Evolutionary conservation across 64 coral and sea anemone genomes (phyloP).

Genomic region (Orbicella faveolata): DNA sequence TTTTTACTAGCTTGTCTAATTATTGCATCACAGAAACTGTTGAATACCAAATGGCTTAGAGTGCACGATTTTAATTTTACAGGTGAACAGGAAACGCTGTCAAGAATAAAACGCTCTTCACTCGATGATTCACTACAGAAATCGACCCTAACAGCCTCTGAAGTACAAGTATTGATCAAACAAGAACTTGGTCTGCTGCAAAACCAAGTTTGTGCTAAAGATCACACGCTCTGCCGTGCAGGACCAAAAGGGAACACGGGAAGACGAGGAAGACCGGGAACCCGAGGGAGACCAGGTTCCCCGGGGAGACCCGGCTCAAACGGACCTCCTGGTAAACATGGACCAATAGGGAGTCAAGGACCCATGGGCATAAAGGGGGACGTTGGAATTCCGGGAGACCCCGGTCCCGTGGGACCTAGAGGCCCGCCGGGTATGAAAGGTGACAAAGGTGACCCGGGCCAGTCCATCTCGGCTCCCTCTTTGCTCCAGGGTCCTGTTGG

Average conservation of each 20-base stretch:
- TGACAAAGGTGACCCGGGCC: no score
- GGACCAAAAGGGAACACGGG: slow-evolving; percentile 52
- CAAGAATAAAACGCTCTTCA: background rate
- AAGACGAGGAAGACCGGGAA: slow-evolving; percentile 23
- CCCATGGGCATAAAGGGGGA: background rate
- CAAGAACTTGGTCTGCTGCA: slow-evolving; percentile 6
- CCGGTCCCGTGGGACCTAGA: slow-evolving; percentile 31
- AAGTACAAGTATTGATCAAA: background rate
- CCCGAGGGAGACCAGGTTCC: background rate
- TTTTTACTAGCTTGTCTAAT: no score
- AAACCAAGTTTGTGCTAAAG: slow-evolving; percentile 26
- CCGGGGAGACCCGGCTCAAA: slow-evolving; percentile 23
- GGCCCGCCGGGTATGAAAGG: slow-evolving; percentile 6
- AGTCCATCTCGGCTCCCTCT: no score
- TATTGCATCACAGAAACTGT: no score
- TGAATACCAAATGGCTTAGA: no score
- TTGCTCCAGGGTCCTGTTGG: no score
- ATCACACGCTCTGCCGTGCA: slow-evolving; percentile 34
- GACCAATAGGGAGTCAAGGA: slow-evolving; percentile 16
- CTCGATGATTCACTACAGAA: background rate
- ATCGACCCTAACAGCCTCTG: background rate
- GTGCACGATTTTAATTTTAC: no score
- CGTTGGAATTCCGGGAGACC: slow-evolving; percentile 18
- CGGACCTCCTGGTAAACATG: slow-evolving; percentile 42
- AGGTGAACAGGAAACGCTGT: background rate